Percentiles rank a stretch among this genome's conserved stretches.
phyloP scores from a whole-genome alignment of 2,113 vertebrate species.

The Vanacampus margaritifer region DNA sequence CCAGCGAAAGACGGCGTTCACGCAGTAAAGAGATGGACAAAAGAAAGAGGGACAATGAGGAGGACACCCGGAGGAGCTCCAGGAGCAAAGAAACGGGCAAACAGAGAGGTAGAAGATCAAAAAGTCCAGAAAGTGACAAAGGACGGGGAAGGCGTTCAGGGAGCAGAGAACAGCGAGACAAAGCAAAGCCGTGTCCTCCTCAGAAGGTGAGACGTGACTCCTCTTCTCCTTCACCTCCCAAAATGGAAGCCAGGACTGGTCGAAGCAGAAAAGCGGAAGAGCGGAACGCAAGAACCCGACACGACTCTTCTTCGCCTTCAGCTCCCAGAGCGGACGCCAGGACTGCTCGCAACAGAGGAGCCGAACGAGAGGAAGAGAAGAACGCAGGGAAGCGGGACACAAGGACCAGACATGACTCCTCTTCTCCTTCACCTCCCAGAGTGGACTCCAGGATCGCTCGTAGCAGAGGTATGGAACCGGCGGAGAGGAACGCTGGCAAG shows the following conservation, averaged over 20 bases:
- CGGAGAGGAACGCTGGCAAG: not conserved
- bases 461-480: not conserved
- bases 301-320: not conserved
- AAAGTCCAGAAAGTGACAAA: constrained; percentile 9
- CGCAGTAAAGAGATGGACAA: constrained; percentile 20
- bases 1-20: constrained; percentile 13
- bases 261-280: not conserved
- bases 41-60: constrained; percentile 6
- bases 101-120: not conserved
- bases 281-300: not conserved
- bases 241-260: not conserved
- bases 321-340: not conserved
- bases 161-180: constrained; percentile 39
- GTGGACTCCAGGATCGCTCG: not conserved
- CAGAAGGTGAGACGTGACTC: constrained; percentile 53
- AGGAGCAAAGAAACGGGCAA: constrained; percentile 22
- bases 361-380: not conserved
- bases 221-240: constrained; percentile 40
- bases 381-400: not conserved
- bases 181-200: constrained; percentile 28
- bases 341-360: not conserved
- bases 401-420: not conserved
- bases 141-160: constrained; percentile 28
- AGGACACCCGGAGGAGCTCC: constrained; percentile 5
- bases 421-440: not conserved